Conservation (phyloP, 2,888 invertebrate species). For the Hydrotaea diabolus region DNA sequence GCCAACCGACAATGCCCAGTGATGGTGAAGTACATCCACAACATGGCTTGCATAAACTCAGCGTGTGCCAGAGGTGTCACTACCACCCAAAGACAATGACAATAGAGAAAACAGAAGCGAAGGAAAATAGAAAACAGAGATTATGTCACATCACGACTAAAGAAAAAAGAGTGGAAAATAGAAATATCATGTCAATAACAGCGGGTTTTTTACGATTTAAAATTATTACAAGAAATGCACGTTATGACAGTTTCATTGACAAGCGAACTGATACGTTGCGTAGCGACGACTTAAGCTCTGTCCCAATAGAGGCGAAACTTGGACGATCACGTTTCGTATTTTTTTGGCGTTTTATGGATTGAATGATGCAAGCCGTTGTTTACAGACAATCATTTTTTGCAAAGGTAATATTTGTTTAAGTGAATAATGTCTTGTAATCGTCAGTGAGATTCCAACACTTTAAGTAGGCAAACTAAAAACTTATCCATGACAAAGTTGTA, state of each 20-base stretch:
- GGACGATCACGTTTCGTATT: not conserved
- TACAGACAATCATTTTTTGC: too few relatives aligned
- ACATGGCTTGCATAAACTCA: slow-evolving; percentile 1
- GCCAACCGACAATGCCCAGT: too few relatives aligned
- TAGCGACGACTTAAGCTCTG: not conserved
- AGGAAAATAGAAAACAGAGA: not conserved
- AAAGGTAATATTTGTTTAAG: too few relatives aligned
- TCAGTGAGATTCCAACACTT: too few relatives aligned
- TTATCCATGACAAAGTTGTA: too few relatives aligned
- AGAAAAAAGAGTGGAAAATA: not conserved
- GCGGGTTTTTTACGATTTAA: not conserved
- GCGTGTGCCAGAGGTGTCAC: slow-evolving; percentile 2
- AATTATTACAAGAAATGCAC: not conserved
- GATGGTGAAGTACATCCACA: too few relatives aligned
- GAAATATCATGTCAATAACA: slow-evolving; percentile 6
- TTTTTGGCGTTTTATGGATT: not conserved
- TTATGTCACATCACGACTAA: not conserved
- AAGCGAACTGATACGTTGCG: not conserved
- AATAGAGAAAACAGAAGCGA: not conserved
- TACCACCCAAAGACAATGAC: slow-evolving; percentile 15
- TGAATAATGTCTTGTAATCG: too few relatives aligned
- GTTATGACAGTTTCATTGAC: not conserved
- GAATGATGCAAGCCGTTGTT: not conserved
- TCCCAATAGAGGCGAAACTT: not conserved
- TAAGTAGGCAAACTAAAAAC: too few relatives aligned